Percentiles rank a stretch among this genome's conserved stretches.
Evolutionary conservation across 2,113 vertebrate genomes (phyloP).

Genomic region (Brachirus orientalis): DNA sequence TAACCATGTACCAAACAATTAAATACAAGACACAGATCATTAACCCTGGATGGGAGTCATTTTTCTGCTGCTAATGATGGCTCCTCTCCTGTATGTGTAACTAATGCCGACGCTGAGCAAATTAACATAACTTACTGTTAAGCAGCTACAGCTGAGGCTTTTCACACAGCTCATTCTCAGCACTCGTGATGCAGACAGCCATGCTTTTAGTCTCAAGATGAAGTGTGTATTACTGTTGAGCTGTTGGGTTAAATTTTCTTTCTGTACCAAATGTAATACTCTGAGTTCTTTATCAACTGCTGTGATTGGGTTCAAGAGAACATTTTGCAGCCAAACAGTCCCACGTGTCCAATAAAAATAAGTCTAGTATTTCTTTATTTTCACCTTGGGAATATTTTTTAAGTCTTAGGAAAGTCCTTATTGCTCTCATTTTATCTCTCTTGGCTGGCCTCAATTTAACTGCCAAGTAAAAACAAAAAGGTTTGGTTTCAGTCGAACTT

Average conservation of each 20-base stretch:
- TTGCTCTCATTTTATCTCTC: conserved; percentile 28
- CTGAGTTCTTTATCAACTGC: neutral
- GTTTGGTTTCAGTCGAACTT: neutral
- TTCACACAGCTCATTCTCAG: neutral
- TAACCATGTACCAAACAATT: conserved; percentile 52
- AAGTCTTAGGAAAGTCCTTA: neutral
- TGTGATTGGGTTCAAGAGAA: conserved; percentile 2
- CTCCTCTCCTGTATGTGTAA: conserved; percentile 46
- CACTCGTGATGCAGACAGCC: neutral
- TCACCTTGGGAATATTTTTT: conserved; percentile 26
- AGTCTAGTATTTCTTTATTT: conserved; percentile 30
- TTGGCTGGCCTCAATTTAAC: conserved; percentile 31
- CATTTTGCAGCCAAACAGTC: conserved; percentile 24
- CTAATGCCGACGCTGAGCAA: conserved; percentile 34
- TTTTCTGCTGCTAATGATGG: conserved; percentile 62
- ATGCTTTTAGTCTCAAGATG: neutral
- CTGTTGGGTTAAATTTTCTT: conserved; percentile 4
- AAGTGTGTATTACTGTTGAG: neutral
- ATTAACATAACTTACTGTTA: conserved; percentile 22
- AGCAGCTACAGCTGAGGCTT: conserved; percentile 1
- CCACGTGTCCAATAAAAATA: conserved; percentile 28
- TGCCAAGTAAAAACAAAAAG: conserved; percentile 3
- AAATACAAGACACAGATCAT: conserved; percentile 56
- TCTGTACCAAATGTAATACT: neutral
- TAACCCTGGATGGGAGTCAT: conserved; percentile 54